Conservation (phyloP, 2,888 invertebrate species). For the Mystacides longicornis region DNA sequence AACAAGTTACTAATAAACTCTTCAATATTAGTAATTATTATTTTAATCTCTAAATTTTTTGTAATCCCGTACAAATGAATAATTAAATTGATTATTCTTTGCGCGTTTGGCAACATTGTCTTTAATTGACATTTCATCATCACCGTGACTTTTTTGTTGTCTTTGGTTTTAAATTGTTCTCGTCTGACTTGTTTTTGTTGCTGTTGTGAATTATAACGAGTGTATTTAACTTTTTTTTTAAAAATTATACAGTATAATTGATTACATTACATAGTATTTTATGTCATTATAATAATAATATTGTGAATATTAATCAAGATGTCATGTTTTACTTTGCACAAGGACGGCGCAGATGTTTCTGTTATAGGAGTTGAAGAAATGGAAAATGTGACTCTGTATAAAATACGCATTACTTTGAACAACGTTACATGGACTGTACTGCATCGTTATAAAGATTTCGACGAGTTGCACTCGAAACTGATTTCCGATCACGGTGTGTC, state of each 20-base stretch:
- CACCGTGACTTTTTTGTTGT: neutral
- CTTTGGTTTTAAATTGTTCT: neutral
- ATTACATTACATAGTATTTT: no score
- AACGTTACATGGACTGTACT: constrained; percentile 73
- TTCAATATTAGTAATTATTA: no score
- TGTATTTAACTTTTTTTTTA: no score
- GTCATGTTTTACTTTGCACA: constrained; percentile 67
- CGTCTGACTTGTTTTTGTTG: neutral
- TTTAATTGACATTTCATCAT: neutral
- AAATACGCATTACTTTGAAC: constrained; percentile 62
- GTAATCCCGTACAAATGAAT: neutral
- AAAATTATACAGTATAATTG: no score
- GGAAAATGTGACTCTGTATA: constrained; percentile 65
- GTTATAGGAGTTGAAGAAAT: constrained; percentile 59
- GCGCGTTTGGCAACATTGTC: neutral
- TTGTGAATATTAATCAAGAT: constrained; percentile 41
- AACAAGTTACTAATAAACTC: no score
- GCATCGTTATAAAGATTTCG: constrained; percentile 86
- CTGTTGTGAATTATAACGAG: constrained; percentile 1
- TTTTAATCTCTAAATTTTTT: no score
- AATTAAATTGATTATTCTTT: neutral
- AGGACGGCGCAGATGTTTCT: constrained; percentile 56
- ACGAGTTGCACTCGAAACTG: constrained; percentile 77
- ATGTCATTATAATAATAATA: no score
- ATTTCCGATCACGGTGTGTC: constrained; percentile 72